Evolutionary conservation across 2,113 vertebrate genomes (phyloP).

Genomic region (Salminus brasiliensis): DNA sequence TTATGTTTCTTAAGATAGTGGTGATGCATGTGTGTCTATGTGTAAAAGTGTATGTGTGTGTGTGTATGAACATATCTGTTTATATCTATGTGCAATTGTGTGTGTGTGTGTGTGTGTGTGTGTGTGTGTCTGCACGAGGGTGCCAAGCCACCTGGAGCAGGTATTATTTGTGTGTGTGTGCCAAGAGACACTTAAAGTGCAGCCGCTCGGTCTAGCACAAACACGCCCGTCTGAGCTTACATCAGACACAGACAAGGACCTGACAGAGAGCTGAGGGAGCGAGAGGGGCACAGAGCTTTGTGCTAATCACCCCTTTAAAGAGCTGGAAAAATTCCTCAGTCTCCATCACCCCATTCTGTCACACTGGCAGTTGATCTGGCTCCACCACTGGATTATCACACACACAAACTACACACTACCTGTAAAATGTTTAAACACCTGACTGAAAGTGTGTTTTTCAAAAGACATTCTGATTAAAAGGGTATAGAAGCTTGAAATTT

Average conservation of each 20-base stretch:
- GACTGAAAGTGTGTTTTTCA: background rate
- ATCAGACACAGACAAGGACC: conserved; percentile 42
- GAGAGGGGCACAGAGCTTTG: background rate
- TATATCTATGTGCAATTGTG: background rate
- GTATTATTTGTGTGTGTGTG: conserved; percentile 65
- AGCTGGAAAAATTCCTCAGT: background rate
- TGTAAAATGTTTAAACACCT: background rate
- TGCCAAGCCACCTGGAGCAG: conserved; percentile 67
- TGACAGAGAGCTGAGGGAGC: conserved; percentile 13
- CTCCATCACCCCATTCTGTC: background rate
- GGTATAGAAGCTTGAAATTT: too few species aligned
- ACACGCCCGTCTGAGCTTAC: conserved; percentile 68
- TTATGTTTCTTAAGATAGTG: too few species aligned
- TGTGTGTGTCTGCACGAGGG: background rate
- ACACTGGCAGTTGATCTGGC: background rate
- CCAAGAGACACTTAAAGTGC: conserved; percentile 69
- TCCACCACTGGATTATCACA: background rate
- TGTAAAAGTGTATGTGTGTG: too few species aligned
- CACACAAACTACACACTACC: too few species aligned
- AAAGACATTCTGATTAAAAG: background rate
- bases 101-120: conserved; percentile 16
- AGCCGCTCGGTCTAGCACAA: conserved; percentile 66
- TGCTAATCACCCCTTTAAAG: background rate
- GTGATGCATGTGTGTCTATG: too few species aligned
- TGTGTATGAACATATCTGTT: background rate